Conservation (phyloP, 2,113 vertebrate genomes). For the Xiphophorus maculatus region DNA sequence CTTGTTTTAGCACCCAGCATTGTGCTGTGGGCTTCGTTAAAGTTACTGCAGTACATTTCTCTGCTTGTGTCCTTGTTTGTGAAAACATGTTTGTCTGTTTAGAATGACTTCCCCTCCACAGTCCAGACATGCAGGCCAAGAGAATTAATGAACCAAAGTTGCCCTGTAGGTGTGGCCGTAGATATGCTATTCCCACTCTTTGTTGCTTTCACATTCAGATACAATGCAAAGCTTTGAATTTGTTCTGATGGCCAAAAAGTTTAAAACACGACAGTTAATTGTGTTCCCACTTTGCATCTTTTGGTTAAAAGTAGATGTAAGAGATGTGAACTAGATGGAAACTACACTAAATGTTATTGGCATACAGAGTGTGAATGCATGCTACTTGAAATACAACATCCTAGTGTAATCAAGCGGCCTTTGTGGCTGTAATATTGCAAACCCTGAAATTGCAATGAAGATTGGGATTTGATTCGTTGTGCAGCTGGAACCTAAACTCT, state of each 20-base stretch:
- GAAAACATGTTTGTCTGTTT: conserved; percentile 21
- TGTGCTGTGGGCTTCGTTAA: background rate
- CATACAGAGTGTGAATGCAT: background rate
- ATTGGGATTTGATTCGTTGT: background rate
- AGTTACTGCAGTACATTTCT: background rate
- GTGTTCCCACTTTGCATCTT: background rate
- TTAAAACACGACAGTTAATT: background rate
- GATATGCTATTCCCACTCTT: background rate
- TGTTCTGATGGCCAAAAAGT: background rate
- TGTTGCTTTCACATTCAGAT: background rate
- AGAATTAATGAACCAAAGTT: conserved; percentile 40
- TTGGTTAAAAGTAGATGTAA: background rate
- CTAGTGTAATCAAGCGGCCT: background rate
- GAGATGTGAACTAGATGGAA: background rate
- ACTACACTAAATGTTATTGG: background rate
- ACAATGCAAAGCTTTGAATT: background rate
- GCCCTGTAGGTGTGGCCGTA: conserved; percentile 17
- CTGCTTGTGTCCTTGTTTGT: conserved; percentile 12
- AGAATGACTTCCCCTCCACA: conserved; percentile 19
- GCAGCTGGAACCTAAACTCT: background rate
- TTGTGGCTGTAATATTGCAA: background rate
- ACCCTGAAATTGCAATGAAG: background rate
- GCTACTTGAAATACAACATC: background rate
- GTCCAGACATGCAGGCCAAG: conserved; percentile 27
- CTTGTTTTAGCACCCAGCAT: background rate